Percentiles rank a stretch among this genome's conserved stretches.
Evolutionary conservation across 2,888 invertebrate genomes (phyloP).

Genomic region (Heteromurus nitidus): DNA sequence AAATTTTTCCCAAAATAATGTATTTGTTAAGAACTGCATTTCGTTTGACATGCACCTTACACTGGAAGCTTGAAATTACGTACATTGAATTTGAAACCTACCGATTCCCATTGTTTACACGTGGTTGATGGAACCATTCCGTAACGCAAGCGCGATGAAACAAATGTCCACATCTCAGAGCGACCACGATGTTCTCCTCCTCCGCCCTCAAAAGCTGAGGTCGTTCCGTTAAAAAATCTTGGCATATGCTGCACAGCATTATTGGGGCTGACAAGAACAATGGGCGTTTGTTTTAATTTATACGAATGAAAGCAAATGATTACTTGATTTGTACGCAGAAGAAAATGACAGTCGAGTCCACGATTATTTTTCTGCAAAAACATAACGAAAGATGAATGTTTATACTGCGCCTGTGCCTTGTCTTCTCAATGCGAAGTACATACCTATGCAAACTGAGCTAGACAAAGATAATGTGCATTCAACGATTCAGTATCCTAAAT

Average conservation of each 20-base stretch:
- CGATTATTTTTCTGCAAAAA: too few species aligned
- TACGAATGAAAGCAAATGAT: not conserved
- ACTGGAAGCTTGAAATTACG: not conserved
- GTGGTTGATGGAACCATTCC: conserved; percentile 27
- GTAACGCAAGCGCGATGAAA: conserved; percentile 21
- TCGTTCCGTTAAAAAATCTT: conserved; percentile 35
- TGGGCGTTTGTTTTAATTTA: too few species aligned
- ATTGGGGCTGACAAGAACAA: not conserved
- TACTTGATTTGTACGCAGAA: not conserved
- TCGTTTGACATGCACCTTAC: not conserved
- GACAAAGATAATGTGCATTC: too few species aligned
- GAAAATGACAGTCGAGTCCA: too few species aligned
- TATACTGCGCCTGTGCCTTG: too few species aligned
- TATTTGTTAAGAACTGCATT: not conserved
- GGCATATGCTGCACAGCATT: conserved; percentile 37
- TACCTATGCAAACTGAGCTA: too few species aligned
- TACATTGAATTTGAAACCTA: not conserved
- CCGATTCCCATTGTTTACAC: too few species aligned
- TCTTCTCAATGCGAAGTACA: too few species aligned
- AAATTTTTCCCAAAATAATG: too few species aligned
- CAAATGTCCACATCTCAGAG: conserved; percentile 33
- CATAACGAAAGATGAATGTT: too few species aligned
- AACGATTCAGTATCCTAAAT: too few species aligned
- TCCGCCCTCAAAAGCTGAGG: not conserved
- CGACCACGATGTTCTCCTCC: not conserved